phyloP scores from a whole-genome alignment of 1,140 invertebrate genomes.

The Tachypleus tridentatus region DNA sequence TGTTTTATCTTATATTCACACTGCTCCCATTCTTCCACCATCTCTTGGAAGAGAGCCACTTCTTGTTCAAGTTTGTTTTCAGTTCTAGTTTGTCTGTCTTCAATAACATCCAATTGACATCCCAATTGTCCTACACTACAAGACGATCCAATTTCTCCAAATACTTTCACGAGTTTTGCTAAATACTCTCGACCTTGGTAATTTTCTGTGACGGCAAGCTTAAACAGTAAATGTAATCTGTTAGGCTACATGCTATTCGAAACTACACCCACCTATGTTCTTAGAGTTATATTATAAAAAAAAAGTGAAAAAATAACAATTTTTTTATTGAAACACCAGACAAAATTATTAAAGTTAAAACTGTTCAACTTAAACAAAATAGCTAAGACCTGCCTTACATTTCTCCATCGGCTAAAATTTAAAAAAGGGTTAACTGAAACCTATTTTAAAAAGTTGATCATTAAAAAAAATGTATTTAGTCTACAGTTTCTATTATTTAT shows the following conservation, averaged over 20 bases:
- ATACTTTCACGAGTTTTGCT: constrained; percentile 79
- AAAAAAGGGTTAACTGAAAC: too few species aligned
- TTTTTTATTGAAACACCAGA: background rate
- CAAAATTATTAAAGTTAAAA: too few species aligned
- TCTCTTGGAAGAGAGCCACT: constrained; percentile 76
- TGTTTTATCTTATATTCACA: constrained; percentile 89
- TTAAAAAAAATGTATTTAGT: too few species aligned
- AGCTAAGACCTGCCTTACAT: too few species aligned
- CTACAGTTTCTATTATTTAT: too few species aligned
- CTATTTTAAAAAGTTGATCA: too few species aligned
- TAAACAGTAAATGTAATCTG: too few species aligned
- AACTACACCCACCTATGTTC: too few species aligned
- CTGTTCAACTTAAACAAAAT: too few species aligned
- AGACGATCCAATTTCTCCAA: constrained; percentile 65
- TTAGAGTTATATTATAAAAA: too few species aligned
- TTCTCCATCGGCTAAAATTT: too few species aligned
- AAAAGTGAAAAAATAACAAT: constrained; percentile 25
- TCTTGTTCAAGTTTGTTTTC: constrained; percentile 71
- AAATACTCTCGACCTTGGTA: constrained; percentile 76
- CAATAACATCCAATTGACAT: constrained; percentile 66
- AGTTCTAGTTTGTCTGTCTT: constrained; percentile 72
- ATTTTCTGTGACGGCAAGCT: constrained; percentile 77
- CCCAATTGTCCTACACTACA: constrained; percentile 68
- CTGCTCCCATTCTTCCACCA: constrained; percentile 88
- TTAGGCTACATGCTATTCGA: too few species aligned